Conservation (phyloP, 1,140 invertebrate species). For the Neoseiulus cucumeris region DNA sequence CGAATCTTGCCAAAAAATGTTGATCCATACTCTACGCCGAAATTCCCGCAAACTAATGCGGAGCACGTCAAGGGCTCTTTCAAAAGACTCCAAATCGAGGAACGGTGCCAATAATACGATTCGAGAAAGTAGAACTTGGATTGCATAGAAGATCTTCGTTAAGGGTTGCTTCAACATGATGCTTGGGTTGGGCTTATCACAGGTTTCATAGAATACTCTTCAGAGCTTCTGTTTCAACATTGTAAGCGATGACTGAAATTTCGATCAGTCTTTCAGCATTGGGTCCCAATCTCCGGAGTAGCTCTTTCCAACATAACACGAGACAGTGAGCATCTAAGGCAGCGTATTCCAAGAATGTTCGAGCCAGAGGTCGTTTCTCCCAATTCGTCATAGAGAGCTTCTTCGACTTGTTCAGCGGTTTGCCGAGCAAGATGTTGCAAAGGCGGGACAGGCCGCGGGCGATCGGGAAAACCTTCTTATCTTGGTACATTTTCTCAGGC, state of each 20-base stretch:
- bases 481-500: background rate
- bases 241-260: slow-evolving; percentile 3
- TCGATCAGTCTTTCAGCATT: background rate
- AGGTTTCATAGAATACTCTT: no score
- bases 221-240: slow-evolving; percentile 4
- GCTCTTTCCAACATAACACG: background rate
- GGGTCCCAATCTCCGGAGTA: background rate
- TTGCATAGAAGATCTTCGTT: no score
- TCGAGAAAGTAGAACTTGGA: no score
- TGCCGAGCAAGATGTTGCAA: background rate
- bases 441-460: slow-evolving; percentile 1
- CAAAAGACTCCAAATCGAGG: no score
- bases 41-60: no score
- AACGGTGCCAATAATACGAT: no score
- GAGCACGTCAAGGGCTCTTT: no score
- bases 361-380: background rate
- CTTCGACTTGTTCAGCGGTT: background rate
- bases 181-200: no score
- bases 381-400: slow-evolving; percentile 10
- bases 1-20: no score
- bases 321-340: background rate
- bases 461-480: background rate
- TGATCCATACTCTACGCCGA: no score
- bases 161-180: no score
- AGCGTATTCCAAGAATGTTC: background rate